Evolutionary conservation across 1,140 invertebrate species (phyloP), one percentile per base, ranked within the genome.

Genomic region (Limonius californicus): DNA sequence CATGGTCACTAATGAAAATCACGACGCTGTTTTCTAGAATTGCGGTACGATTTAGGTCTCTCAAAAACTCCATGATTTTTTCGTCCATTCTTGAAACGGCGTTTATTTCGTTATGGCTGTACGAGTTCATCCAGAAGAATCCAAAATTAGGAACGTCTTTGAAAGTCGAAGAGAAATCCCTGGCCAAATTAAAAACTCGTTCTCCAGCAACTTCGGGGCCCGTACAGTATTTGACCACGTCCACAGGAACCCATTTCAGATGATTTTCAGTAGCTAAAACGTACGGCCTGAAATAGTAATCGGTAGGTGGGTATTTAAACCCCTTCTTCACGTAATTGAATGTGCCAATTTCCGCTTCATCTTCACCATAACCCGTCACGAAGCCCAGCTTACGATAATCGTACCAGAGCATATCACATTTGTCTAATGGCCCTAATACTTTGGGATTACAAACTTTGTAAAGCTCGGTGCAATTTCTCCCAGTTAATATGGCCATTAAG

Each of bases 1-100:
- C 94, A 74, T 95, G 93, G 72, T 97, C 94, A 69, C 91, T 92
- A 61, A 92, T 78, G 23, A 94, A 85, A 0, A 95, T 70, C 63
- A 84, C 73, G 42, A 82, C 76, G 0, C 85, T 83, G 39, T 84
- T 83, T 23, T 85, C 80, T 55, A 83, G 62, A 0, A 80, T 68
- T 0, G 77, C 78, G 1, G 18, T 32, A 53, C 15, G 12, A 9
- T 61, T 11, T 47, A 87, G 62, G 4, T 75, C 70, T 54, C 78
- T 63, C 14, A 88, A 79, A 63, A 82, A 85, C 1, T 70, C 54
- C 0, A 75, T 59, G 7, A 86, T 65, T 20, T 77, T 72, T 0
- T 68, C 61, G 62, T 89, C 87, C 72, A 87, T 82, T 3, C 80
- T 73, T 0, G 79, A 79, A 0, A 84, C 78, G 0, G 78, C 76